Percentiles rank a stretch among this genome's conserved stretches.
Evolutionary conservation across 2,888 invertebrate genomes (phyloP).

Genomic region (Chorisops tibialis): DNA sequence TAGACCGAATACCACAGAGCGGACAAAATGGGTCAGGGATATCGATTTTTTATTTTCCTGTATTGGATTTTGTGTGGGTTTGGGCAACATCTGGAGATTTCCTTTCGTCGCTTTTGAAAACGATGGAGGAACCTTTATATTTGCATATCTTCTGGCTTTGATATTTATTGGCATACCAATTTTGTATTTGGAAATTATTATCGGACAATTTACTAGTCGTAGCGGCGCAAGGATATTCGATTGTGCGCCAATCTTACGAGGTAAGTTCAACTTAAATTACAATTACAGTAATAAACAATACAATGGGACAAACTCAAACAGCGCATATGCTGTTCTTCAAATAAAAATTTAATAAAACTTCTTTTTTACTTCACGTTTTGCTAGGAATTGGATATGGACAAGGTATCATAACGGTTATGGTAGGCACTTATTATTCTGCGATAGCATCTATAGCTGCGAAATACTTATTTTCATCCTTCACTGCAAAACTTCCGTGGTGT

Average conservation of each 20-base stretch:
- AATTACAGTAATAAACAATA: too few species aligned
- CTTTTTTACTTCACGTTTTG: background rate
- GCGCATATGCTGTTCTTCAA: background rate
- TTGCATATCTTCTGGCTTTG: background rate
- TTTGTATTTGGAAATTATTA: conserved; percentile 14
- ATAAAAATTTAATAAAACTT: background rate
- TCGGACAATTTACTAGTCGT: conserved; percentile 16
- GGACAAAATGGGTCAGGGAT: conserved; percentile 7
- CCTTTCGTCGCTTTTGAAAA: background rate
- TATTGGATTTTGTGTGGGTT: conserved; percentile 7
- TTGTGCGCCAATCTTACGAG: conserved; percentile 10
- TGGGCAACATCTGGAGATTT: conserved; percentile 17
- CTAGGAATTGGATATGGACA: conserved; percentile 17
- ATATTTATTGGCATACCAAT: conserved; percentile 4
- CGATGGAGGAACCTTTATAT: conserved; percentile 9
- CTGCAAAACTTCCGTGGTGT: background rate
- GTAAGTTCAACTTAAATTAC: background rate
- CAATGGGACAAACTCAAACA: too few species aligned
- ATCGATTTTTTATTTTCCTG: conserved; percentile 11
- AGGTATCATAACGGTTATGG: background rate
- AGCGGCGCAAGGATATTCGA: conserved; percentile 8
- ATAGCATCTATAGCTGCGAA: conserved; percentile 2
- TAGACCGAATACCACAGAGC: background rate
- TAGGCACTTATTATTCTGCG: conserved; percentile 5
- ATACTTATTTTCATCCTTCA: background rate